Percentiles rank a stretch among this genome's conserved stretches.
phyloP scores from a whole-genome alignment of 2,888 invertebrate species.

The Parnassius apollo region DNA sequence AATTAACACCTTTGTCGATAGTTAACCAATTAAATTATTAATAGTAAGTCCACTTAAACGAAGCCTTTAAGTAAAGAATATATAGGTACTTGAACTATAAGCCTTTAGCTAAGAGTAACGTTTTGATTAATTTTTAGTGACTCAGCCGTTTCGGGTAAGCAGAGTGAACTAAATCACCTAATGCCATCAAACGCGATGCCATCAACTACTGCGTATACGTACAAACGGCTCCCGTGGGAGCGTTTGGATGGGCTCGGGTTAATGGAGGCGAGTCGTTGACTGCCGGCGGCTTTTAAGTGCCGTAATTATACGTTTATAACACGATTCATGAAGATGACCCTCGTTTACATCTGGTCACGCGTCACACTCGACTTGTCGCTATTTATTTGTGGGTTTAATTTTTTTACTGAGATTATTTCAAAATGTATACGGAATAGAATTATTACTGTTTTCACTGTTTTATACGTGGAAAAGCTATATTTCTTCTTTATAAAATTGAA shows the following conservation, averaged over 20 bases:
- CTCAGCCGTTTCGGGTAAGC: background rate
- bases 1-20: no score
- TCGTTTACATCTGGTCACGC: slow-evolving; percentile 1
- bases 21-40: no score
- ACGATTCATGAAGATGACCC: slow-evolving; percentile 10
- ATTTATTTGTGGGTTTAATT: background rate
- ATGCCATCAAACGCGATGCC: background rate
- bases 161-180: background rate
- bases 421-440: no score
- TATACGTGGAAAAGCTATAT: no score
- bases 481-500: no score
- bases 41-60: no score
- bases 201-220: background rate
- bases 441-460: no score
- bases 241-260: slow-evolving; percentile 33
- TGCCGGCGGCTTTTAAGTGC: slow-evolving; percentile 45
- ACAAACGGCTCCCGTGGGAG: slow-evolving; percentile 26
- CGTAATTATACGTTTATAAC: slow-evolving; percentile 36
- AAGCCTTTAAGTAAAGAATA: no score
- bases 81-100: no score
- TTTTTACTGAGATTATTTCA: background rate
- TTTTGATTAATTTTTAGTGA: no score
- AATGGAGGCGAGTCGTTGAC: slow-evolving; percentile 48
- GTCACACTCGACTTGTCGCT: background rate
- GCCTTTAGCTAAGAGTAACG: no score